Evolutionary conservation across 2,797 vertebrate species (phyloP).

Genomic region (Apogon talboti): DNA sequence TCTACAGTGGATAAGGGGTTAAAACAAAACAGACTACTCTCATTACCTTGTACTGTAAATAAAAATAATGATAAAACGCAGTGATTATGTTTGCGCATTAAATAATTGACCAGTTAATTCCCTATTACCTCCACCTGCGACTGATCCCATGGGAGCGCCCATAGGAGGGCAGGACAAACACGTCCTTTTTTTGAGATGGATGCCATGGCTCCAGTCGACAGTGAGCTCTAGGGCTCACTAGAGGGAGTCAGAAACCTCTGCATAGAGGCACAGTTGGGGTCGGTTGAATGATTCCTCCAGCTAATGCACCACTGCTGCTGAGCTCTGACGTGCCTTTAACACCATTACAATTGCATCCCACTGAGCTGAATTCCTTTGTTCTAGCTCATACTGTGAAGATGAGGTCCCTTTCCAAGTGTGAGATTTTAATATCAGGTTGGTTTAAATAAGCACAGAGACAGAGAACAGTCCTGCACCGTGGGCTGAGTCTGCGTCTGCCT

Average conservation of each 20-base stretch:
- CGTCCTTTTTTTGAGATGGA: conserved; percentile 64
- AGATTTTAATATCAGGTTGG: conserved; percentile 53
- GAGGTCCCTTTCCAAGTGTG: conserved; percentile 43
- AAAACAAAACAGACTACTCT: conserved; percentile 16
- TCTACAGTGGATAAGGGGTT: conserved; percentile 42
- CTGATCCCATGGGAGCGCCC: conserved; percentile 39
- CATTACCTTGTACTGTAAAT: background rate
- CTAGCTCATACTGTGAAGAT: conserved; percentile 43
- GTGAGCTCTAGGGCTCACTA: conserved; percentile 82
- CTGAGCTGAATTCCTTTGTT: conserved; percentile 74
- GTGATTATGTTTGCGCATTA: background rate
- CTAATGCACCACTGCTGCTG: conserved; percentile 80
- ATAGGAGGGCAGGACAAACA: conserved; percentile 51
- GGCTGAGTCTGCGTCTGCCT: conserved; percentile 57
- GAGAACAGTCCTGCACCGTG: conserved; percentile 25
- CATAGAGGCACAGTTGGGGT: conserved; percentile 69
- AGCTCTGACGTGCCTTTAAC: conserved; percentile 68
- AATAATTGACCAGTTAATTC: conserved; percentile 21
- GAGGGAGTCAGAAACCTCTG: conserved; percentile 84
- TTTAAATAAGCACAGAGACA: conserved; percentile 41
- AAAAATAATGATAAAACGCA: background rate
- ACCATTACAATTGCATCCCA: conserved; percentile 65
- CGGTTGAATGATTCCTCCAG: conserved; percentile 75
- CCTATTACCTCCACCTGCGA: conserved; percentile 3
- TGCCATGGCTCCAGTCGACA: conserved; percentile 72